A percentile compares a stretch with the other conserved stretches of the same genome.
phyloP scores from a whole-genome alignment of 2,888 invertebrate genomes.

The Cantharis flavilabris region DNA sequence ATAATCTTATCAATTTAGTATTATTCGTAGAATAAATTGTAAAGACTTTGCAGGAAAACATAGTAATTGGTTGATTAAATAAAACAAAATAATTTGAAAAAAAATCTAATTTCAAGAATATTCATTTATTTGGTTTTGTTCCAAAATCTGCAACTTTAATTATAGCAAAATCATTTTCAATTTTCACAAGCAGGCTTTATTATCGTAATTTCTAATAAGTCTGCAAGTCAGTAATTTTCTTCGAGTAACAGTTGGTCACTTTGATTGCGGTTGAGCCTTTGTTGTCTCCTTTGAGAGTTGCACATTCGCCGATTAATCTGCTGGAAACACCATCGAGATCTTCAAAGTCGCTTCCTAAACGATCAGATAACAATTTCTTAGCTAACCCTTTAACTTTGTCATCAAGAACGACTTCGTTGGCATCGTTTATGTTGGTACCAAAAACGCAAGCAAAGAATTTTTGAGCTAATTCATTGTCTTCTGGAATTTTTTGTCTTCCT shows the following conservation, averaged over 20 bases:
- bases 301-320: not conserved
- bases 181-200: not conserved
- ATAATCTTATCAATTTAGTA: too few species aligned
- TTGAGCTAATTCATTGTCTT: not conserved
- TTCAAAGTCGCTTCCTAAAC: not conserved
- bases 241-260: not conserved
- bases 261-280: slow-evolving; percentile 8
- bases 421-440: not conserved
- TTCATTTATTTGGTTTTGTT: not conserved
- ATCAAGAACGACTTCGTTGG: not conserved
- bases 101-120: too few species aligned
- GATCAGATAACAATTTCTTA: not conserved
- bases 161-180: not conserved
- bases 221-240: not conserved
- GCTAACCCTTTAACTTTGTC: not conserved
- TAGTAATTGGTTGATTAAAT: too few species aligned
- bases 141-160: not conserved
- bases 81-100: too few species aligned
- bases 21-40: too few species aligned
- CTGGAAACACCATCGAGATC: not conserved
- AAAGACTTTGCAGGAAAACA: too few species aligned
- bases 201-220: not conserved
- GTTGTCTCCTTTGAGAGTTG: not conserved
- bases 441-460: slow-evolving; percentile 6
- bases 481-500: not conserved